These are phyloP conservation scores for Athalia circularis DNA, from an alignment of 2,888 invertebrate genomes.

Conservation along the genomic window DNA sequence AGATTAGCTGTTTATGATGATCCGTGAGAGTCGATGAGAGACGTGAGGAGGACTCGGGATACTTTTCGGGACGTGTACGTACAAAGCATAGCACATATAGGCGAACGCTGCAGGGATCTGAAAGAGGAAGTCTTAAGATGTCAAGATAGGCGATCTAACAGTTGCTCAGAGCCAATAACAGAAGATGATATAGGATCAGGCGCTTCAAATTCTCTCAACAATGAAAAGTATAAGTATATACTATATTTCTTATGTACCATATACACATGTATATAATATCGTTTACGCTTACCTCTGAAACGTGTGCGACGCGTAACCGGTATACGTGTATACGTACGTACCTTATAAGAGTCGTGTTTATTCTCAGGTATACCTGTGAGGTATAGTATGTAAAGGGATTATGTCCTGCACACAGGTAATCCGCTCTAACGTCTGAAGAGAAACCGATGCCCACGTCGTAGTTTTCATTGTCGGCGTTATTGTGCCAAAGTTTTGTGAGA, in stretches of 20 bases:
- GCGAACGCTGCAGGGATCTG: background rate
- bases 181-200: conserved; percentile 41
- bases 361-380: background rate
- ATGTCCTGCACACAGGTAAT: conserved; percentile 60
- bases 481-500: conserved; percentile 72
- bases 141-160: conserved; percentile 41
- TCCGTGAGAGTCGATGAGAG: background rate
- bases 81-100: background rate
- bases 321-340: too few relatives aligned
- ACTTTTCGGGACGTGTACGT: background rate
- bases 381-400: conserved; percentile 34
- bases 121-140: conserved; percentile 41
- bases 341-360: conserved; percentile 21
- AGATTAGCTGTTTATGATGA: too few relatives aligned
- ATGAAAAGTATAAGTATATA: background rate
- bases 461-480: conserved; percentile 61
- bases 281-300: conserved; percentile 56
- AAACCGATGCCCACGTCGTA: conserved; percentile 37
- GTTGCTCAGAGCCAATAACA: conserved; percentile 32
- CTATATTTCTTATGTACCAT: too few relatives aligned
- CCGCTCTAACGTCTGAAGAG: conserved; percentile 64
- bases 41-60: background rate
- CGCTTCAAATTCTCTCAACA: conserved; percentile 21
- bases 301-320: too few relatives aligned
- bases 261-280: conserved; percentile 54